A percentile compares a stretch with the other conserved stretches of the same genome.
phyloP scores from a whole-genome alignment of 2,113 vertebrate species.

The Vanacampus margaritifer region DNA sequence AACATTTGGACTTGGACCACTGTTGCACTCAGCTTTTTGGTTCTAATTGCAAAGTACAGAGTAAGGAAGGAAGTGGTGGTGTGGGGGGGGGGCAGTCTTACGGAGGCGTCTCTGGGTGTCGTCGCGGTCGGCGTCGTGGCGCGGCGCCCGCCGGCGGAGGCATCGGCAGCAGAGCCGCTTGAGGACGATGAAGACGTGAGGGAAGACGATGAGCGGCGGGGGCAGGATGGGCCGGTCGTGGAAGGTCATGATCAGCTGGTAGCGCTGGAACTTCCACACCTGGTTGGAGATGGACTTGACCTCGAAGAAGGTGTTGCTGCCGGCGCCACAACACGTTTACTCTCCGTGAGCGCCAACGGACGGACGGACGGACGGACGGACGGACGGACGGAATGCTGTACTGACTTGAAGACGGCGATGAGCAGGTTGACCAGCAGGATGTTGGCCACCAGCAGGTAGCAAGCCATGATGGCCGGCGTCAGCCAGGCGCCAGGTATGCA shows the following conservation, averaged over 20 bases:
- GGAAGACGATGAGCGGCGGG: slow-evolving; percentile 89
- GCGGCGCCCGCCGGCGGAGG: slow-evolving; percentile 52
- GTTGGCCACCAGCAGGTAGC: slow-evolving; percentile 95
- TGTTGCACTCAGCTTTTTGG: too few species aligned
- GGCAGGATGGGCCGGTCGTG: slow-evolving; percentile 93
- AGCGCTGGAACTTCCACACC: slow-evolving; percentile 98
- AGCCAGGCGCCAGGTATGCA: slow-evolving; percentile 97
- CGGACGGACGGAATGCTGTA: not conserved
- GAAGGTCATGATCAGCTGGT: slow-evolving; percentile 97
- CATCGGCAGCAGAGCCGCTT: slow-evolving; percentile 79
- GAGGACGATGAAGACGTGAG: slow-evolving; percentile 85
- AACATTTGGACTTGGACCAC: too few species aligned
- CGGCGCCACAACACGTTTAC: not conserved
- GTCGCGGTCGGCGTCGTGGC: slow-evolving; percentile 78
- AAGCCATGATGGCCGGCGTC: slow-evolving; percentile 96
- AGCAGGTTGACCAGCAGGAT: slow-evolving; percentile 96
- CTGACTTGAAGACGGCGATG: slow-evolving; percentile 97
- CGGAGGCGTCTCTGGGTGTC: slow-evolving; percentile 88
- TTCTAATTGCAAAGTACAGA: too few species aligned
- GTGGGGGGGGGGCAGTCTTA: slow-evolving; percentile 54
- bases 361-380: not conserved
- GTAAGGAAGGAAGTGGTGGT: too few species aligned
- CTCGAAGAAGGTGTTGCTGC: slow-evolving; percentile 96
- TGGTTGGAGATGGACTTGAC: slow-evolving; percentile 99
- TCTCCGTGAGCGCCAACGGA: not conserved